Conservation (phyloP, 2,888 invertebrate species). For the Cosmia trapezina region DNA sequence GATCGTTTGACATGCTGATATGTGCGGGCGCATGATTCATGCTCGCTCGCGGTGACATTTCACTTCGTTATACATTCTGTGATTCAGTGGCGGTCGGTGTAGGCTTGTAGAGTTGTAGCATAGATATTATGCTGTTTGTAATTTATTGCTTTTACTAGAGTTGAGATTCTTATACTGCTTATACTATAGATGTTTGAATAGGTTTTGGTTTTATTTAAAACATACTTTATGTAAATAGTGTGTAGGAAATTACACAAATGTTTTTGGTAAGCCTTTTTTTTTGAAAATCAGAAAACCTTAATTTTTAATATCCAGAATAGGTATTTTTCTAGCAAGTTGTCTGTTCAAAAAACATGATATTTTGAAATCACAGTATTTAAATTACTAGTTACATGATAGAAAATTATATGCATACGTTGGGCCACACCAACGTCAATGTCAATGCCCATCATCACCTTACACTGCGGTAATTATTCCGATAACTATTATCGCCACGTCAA, state of each 20-base stretch:
- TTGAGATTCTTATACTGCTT: neutral
- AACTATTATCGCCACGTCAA: no score
- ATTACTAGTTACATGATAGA: neutral
- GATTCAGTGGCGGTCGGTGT: conserved; percentile 20
- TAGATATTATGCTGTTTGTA: conserved; percentile 11
- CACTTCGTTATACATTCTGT: conserved; percentile 56
- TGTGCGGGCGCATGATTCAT: conserved; percentile 61
- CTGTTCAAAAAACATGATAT: neutral
- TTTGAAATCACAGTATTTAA: neutral
- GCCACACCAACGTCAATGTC: no score
- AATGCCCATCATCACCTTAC: no score
- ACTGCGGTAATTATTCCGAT: no score
- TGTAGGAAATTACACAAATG: neutral
- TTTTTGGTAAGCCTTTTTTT: neutral
- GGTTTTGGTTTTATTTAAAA: neutral
- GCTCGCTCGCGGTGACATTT: conserved; percentile 53
- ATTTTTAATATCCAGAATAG: neutral
- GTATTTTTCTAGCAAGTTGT: neutral
- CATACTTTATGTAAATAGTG: neutral
- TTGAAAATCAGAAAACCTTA: neutral
- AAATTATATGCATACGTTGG: no score
- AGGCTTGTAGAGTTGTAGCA: conserved; percentile 1
- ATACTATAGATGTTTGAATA: neutral
- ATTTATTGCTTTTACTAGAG: neutral
- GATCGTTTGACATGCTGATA: conserved; percentile 52